Evolutionary conservation across 2,113 vertebrate species (phyloP).

Genomic region (Aspidoscelis tigris): DNA sequence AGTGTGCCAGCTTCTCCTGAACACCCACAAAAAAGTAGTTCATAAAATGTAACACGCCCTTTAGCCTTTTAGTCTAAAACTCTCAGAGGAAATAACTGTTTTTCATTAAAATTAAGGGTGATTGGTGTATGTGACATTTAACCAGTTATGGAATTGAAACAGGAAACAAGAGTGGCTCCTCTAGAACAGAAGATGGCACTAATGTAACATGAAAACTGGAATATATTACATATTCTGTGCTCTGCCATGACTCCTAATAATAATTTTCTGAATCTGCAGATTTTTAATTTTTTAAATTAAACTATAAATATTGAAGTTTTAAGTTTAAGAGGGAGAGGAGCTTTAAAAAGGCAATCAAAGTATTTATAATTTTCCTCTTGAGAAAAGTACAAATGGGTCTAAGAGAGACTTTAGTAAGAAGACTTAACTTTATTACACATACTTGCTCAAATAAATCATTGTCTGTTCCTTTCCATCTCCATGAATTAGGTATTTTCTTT

Average conservation of each 20-base stretch:
- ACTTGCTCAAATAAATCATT: slow-evolving; percentile 13
- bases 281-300: slow-evolving; percentile 48
- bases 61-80: slow-evolving; percentile 26
- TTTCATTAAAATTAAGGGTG: background rate
- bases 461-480: background rate
- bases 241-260: background rate
- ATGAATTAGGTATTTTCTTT: slow-evolving; percentile 1
- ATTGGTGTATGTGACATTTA: slow-evolving; percentile 18
- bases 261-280: slow-evolving; percentile 28
- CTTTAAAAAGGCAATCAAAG: slow-evolving; percentile 42
- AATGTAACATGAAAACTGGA: slow-evolving; percentile 44
- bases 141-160: background rate
- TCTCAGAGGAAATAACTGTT: slow-evolving; percentile 27
- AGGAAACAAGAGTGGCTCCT: background rate
- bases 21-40: background rate
- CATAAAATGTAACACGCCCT: slow-evolving; percentile 13
- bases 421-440: slow-evolving; percentile 37
- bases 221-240: background rate
- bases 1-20: background rate
- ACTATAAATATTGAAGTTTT: slow-evolving; percentile 51
- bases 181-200: slow-evolving; percentile 74
- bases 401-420: slow-evolving; percentile 25
- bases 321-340: slow-evolving; percentile 42
- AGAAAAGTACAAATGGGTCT: slow-evolving; percentile 27
- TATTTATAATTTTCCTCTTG: slow-evolving; percentile 44